Conservation (phyloP, 2,888 invertebrate genomes). For the Tetramorium bicarinatum region DNA sequence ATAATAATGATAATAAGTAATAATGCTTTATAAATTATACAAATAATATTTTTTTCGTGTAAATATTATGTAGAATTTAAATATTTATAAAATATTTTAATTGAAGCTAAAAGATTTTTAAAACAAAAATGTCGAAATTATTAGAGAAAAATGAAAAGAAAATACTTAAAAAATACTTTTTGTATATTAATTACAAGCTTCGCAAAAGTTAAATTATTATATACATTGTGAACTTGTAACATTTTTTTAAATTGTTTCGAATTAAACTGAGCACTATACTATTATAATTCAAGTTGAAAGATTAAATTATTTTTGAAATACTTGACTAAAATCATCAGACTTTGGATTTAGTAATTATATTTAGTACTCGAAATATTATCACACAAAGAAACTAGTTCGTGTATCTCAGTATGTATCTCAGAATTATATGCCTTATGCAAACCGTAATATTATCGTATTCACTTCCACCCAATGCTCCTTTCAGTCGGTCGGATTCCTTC, state of each 20-base stretch:
- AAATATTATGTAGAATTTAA: background rate
- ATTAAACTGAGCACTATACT: background rate
- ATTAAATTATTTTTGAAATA: constrained; percentile 2
- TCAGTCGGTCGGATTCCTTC: constrained; percentile 55
- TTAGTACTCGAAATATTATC: background rate
- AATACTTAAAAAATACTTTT: background rate
- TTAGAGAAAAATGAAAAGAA: background rate
- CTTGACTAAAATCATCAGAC: background rate
- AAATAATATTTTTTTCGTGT: background rate
- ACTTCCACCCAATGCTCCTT: constrained; percentile 37
- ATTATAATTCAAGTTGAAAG: constrained; percentile 4
- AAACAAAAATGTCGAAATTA: background rate
- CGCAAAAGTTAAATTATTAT: background rate
- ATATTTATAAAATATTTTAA: constrained; percentile 2
- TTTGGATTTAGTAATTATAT: background rate
- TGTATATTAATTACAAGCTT: background rate
- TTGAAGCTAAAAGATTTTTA: background rate
- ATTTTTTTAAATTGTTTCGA: background rate
- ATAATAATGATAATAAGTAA: background rate
- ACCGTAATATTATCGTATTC: constrained; percentile 6
- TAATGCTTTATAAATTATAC: background rate
- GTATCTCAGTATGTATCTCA: background rate
- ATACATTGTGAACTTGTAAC: background rate
- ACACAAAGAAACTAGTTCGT: background rate
- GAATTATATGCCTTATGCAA: constrained; percentile 7